A percentile compares a stretch with the other conserved stretches of the same genome.
Evolutionary conservation across 2,113 vertebrate species (phyloP).

Genomic region (Motacilla alba): DNA sequence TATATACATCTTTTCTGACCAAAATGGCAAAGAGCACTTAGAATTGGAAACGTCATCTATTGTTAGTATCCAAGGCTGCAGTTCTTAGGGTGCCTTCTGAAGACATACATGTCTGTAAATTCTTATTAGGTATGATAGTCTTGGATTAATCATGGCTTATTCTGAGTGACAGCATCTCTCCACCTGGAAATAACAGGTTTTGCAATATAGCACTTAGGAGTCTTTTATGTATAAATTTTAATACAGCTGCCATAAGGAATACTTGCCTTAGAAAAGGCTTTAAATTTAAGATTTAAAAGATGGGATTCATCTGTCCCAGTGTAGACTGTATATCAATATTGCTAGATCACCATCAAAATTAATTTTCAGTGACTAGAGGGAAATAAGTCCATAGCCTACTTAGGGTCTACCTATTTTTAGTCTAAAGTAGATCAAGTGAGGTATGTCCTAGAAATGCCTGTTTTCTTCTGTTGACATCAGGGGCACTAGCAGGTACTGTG

Average conservation of each 20-base stretch:
- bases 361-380: neutral
- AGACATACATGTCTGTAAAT: neutral
- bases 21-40: neutral
- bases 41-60: neutral
- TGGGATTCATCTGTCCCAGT: neutral
- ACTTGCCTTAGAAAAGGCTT: neutral
- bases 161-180: neutral
- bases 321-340: neutral
- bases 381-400: conserved; percentile 2
- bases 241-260: neutral
- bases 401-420: neutral
- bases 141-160: neutral
- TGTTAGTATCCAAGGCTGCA: neutral
- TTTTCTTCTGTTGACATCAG: neutral
- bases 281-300: neutral
- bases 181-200: neutral
- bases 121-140: neutral
- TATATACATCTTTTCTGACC: neutral
- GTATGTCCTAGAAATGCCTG: conserved; percentile 10
- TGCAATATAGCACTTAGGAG: neutral
- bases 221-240: neutral
- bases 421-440: neutral
- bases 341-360: neutral
- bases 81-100: neutral
- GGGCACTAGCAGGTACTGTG: neutral